Evolutionary conservation across 2,888 invertebrate species (phyloP), one percentile per base, ranked within the genome.

Genomic region (Synergus itoensis): DNA sequence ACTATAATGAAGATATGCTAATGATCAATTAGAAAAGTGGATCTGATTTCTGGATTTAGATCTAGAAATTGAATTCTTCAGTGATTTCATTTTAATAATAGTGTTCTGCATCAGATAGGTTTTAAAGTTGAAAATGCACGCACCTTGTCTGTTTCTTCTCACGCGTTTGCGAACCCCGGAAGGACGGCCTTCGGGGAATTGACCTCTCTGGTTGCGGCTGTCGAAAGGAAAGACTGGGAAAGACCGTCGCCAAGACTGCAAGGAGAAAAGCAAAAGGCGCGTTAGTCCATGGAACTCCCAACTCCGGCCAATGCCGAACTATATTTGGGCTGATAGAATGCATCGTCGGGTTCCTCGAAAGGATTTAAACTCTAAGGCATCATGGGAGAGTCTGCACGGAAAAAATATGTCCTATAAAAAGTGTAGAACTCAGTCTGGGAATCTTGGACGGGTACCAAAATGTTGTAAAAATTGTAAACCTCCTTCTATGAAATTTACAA

Each of bases 101-200:
- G n/a, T 11, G 43, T 43, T 43, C n/a, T 53, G 36, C 36, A 36
- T 36, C 36, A 5, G 36, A 36, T 36, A 36, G 36, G 36, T 36
- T 36, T 36, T 36, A 0, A 36, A 36, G 36, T 36, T 36, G 36
- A 36, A 36, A 36, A 36, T 36, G 8, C 16, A 53, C 7, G 53
- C n/a, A 53, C n/a, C 77, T 76, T 77, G 79, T 78, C 36, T 16
- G 40, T 21, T 53, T 69, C 28, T 48, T 48, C 43, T 69, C 36
- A 73, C 75, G 78, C 80, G 78, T 76, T 64, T 76, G 80, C 80
- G 77, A 79, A 78, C 77, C 83, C 83, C 83, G 83, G 83, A 83
- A 83, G 83, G 79, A 79, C 80, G 80, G 81, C 80, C 81, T 81
- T 83, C 81, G 73, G 83, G 83, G 83, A 83, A 82, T 82, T 83